Conservation (phyloP, 2,888 invertebrate species). For the Therioaphis trifolii region DNA sequence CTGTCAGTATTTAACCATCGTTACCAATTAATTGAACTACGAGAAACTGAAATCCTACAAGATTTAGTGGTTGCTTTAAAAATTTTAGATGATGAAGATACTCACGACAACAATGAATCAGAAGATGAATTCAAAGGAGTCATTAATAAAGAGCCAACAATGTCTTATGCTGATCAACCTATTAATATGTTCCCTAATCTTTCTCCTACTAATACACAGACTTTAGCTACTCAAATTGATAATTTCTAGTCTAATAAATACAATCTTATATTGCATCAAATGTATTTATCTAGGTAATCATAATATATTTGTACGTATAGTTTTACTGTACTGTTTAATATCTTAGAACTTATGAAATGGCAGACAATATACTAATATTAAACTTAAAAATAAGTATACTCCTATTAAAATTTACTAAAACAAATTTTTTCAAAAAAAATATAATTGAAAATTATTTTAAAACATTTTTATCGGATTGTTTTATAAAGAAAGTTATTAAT, state of each 20-base stretch:
- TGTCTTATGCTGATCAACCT: slow-evolving; percentile 55
- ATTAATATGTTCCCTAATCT: slow-evolving; percentile 52
- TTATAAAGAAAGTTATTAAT: too few relatives aligned
- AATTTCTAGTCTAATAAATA: slow-evolving; percentile 45
- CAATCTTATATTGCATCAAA: neutral
- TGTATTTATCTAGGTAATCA: neutral
- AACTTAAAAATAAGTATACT: neutral
- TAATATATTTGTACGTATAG: slow-evolving; percentile 22
- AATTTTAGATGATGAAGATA: slow-evolving; percentile 65
- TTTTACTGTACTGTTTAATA: slow-evolving; percentile 22
- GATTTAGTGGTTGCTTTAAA: slow-evolving; percentile 87
- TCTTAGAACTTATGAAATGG: neutral
- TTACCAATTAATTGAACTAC: slow-evolving; percentile 92
- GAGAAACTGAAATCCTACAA: slow-evolving; percentile 94
- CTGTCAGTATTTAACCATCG: slow-evolving; percentile 86
- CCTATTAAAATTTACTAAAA: neutral
- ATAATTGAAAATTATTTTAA: neutral
- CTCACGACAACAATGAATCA: neutral
- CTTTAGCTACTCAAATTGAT: slow-evolving; percentile 55
- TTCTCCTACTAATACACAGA: slow-evolving; percentile 39
- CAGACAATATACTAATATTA: slow-evolving; percentile 1
- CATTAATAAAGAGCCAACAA: slow-evolving; percentile 48
- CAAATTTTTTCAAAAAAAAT: neutral
- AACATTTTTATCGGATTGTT: neutral
- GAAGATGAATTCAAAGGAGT: slow-evolving; percentile 17